A percentile compares a stretch with the other conserved stretches of the same genome.
These are phyloP conservation scores for Tyrannus savana DNA, from an alignment of 2,113 vertebrate genomes.

Conservation along the genomic window DNA sequence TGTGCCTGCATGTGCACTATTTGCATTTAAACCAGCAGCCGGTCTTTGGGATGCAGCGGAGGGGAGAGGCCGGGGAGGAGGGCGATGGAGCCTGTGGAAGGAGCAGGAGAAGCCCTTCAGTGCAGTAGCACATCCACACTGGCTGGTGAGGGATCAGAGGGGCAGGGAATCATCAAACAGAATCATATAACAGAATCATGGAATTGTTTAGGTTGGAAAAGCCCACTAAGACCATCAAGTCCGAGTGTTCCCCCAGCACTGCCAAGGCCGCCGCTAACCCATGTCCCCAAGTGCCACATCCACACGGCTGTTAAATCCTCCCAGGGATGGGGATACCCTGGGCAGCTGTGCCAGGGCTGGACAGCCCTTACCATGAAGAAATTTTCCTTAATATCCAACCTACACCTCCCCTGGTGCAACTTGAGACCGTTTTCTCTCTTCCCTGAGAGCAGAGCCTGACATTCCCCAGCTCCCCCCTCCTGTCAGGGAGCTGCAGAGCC, in stretches of 20 bases:
- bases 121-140: not conserved
- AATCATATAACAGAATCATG: not conserved
- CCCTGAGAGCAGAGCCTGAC: not conserved
- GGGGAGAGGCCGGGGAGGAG: not conserved
- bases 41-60: not conserved
- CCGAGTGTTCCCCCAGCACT: not conserved
- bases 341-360: not conserved
- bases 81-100: not conserved
- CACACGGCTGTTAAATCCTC: not conserved
- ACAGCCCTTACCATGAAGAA: not conserved
- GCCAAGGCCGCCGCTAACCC: not conserved
- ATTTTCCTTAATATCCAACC: not conserved
- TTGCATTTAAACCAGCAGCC: slow-evolving; percentile 51
- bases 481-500: not conserved
- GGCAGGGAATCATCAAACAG: not conserved
- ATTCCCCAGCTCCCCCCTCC: not conserved
- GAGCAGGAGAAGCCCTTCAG: not conserved
- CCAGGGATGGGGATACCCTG: not conserved
- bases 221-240: not conserved
- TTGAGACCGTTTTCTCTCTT: not conserved
- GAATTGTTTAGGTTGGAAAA: not conserved
- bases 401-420: not conserved
- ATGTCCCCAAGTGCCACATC: not conserved
- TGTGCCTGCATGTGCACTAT: slow-evolving; percentile 31
- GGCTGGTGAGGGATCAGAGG: not conserved